Conservation (phyloP, 2,113 vertebrate species). For the chimpanzee (Pan troglodytes) region NHGRI_mPanTro3-v2.1_pri NC_072420.2:17066501-17067000, state of each 20-base stretch:
- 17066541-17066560: neutral
- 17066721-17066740: neutral
- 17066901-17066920: neutral
- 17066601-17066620: neutral
- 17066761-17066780: neutral
- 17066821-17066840: neutral
- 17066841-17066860: neutral
- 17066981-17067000: neutral
- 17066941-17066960: neutral
- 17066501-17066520: neutral
- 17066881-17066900: neutral
- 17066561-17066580: neutral
- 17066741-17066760: neutral
- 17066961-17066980: neutral
- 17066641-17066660: neutral
- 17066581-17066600: neutral
- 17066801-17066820: neutral
- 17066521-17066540: neutral
- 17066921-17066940: neutral
- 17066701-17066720: neutral
- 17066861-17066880: neutral
- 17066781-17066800: neutral
- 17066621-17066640: neutral
- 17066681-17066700: neutral
- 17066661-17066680: neutral